phyloP scores from a whole-genome alignment of 1,140 invertebrate genomes.

The Agraylea sexmaculata region DNA sequence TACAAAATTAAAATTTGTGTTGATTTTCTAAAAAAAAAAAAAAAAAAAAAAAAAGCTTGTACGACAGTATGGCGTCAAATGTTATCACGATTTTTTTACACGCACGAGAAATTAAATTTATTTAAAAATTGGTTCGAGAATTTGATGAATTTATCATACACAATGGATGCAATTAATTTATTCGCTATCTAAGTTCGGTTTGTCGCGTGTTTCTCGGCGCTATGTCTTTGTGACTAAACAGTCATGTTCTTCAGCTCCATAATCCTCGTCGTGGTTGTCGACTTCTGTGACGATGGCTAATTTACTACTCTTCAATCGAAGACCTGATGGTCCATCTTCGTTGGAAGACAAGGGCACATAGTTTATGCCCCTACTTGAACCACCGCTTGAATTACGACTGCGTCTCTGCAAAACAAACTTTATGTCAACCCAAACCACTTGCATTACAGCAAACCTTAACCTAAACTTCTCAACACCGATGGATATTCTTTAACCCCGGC shows the following conservation, averaged over 20 bases:
- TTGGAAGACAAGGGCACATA: conserved; percentile 16
- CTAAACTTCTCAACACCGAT: neutral
- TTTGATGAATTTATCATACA: conserved; percentile 4
- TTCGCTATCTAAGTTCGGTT: conserved; percentile 21
- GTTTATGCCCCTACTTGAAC: conserved; percentile 13
- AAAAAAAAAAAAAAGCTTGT: too few species aligned
- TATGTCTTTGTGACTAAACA: conserved; percentile 19
- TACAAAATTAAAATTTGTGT: too few species aligned
- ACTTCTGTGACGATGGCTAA: conserved; percentile 8
- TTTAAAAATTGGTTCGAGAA: too few species aligned
- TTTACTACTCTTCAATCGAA: conserved; percentile 10
- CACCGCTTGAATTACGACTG: conserved; percentile 4
- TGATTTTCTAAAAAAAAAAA: too few species aligned
- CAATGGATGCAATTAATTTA: conserved; percentile 8
- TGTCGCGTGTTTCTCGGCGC: conserved; percentile 14
- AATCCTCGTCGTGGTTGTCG: conserved; percentile 1
- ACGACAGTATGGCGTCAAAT: too few species aligned
- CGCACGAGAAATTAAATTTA: too few species aligned
- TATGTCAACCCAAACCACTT: neutral
- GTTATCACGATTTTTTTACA: too few species aligned
- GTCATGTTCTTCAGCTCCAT: conserved; percentile 11
- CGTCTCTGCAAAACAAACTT: conserved; percentile 11
- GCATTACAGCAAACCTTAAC: neutral
- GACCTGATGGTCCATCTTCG: conserved; percentile 10
- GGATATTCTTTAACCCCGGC: conserved; percentile 1